Base-by-base conservation (phyloP, 2,888 invertebrate genomes). In the Ophion ellenae region DNA sequence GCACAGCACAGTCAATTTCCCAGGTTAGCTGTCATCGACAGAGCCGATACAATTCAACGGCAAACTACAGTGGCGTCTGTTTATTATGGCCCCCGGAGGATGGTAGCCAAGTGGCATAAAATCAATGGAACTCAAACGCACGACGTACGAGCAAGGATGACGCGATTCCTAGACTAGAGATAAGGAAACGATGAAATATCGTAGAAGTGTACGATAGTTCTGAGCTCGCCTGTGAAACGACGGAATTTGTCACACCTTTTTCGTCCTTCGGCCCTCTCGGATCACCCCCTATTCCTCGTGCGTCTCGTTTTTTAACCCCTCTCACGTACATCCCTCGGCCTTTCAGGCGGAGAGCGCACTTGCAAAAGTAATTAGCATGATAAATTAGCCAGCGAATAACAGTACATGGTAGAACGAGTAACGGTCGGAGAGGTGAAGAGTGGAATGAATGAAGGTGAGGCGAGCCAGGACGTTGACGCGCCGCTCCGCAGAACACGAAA, bases 341-440 rank as follows among this genome's bases (percentile, higher is more conserved):
- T 79, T 81, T 67, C 61, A 59, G 17, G 73, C 61, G 70, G 69
- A 67, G 84, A 87, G 87, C 87, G 84, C 87, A 90, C 91, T 90
- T 86, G 87, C 81, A 84, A 88, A 88, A 86, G 87, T 90, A 92
- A 91, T 92, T 92, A 91, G 89, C 92, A 91, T 91, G 90, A 91
- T 91, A 91, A 92, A 92, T 91, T 90, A 90, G 88, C 82, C 82
- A 36, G 86, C 81, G 86, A 89, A 91, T 90, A 90, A 89, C 90
- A 89, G 84, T 84, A 77, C 70, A 73, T 76, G 77, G 32, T 10
- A 36, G 57, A 57, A 61, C 28, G 76, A 67, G 59, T 64, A 36
- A 76, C 28, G 74, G 61, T 32, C 57, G 59, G 71, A 67, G 24
- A 20, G 36, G 74, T 45, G 82, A 70, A 77, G 75, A 79, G 73